Percentiles rank a stretch among this genome's conserved stretches.
Evolutionary conservation across 2,113 vertebrate species (phyloP).

Genomic region (Aptenodytes patagonicus): DNA sequence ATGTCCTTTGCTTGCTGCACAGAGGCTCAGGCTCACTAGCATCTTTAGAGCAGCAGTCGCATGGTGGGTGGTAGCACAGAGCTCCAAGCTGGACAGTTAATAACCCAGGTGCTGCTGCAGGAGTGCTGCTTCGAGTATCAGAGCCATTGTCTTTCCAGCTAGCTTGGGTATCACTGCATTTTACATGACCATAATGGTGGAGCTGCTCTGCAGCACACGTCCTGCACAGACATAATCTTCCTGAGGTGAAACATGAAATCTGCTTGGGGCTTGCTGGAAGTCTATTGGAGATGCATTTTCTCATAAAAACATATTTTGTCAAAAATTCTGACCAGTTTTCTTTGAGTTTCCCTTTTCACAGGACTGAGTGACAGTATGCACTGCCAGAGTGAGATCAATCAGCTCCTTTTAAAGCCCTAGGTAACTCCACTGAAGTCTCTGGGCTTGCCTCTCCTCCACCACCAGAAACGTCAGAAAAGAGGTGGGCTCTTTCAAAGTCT

Average conservation of each 20-base stretch:
- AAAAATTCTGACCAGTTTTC: neutral
- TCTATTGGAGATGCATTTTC: neutral
- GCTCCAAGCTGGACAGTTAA: neutral
- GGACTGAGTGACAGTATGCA: neutral
- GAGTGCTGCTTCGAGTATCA: neutral
- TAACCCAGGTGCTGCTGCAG: neutral
- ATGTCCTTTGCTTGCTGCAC: neutral
- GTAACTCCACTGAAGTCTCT: neutral
- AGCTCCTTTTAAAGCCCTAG: neutral
- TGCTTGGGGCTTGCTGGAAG: neutral
- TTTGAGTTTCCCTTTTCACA: neutral
- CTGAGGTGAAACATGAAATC: neutral
- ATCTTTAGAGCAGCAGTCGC: neutral
- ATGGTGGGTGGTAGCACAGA: neutral
- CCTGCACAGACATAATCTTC: neutral
- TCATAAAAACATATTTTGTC: neutral
- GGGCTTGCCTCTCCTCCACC: neutral
- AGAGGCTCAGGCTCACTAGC: neutral
- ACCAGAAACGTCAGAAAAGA: rapidly evolving
- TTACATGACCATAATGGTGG: neutral
- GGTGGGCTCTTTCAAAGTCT: neutral
- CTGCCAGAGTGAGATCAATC: neutral
- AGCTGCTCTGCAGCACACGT: neutral
- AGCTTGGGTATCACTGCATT: neutral
- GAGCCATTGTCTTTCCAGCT: neutral